Evolutionary conservation across 92 coral and sea anemone genomes (phyloP).

Genomic region (Zoanthus gigantus): DNA sequence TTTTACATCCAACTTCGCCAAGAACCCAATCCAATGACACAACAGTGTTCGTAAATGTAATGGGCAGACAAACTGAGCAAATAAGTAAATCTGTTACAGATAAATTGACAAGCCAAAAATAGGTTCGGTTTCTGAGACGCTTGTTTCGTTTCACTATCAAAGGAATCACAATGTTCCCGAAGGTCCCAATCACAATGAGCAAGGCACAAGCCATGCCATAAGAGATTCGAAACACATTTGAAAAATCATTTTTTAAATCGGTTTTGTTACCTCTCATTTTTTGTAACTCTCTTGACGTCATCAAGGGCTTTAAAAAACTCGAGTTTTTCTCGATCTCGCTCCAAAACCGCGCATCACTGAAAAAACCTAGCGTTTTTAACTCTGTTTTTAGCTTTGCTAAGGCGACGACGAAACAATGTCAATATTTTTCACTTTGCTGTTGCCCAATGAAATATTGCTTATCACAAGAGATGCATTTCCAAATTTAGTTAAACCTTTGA

Average conservation of each 20-base stretch:
- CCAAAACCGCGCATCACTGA: not conserved
- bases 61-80: slow-evolving; percentile 9
- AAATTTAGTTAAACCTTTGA: too few species aligned
- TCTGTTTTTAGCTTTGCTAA: too few species aligned
- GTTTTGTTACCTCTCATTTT: not conserved
- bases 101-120: slow-evolving; percentile 33
- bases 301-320: not conserved
- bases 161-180: slow-evolving; percentile 16
- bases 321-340: not conserved
- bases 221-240: slow-evolving; percentile 16
- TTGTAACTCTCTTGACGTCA: not conserved
- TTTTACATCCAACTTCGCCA: slow-evolving; percentile 20
- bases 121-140: slow-evolving; percentile 20
- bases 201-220: slow-evolving; percentile 27
- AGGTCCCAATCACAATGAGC: slow-evolving; percentile 15
- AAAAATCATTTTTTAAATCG: not conserved
- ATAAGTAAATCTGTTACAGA: slow-evolving; percentile 39
- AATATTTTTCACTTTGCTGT: too few species aligned
- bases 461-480: too few species aligned
- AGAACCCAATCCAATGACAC: slow-evolving; percentile 40
- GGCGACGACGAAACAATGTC: too few species aligned
- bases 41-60: slow-evolving; percentile 39
- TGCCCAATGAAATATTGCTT: too few species aligned
- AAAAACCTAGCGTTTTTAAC: too few species aligned
- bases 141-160: slow-evolving; percentile 30